Percentiles rank a stretch among this genome's conserved stretches.
These are phyloP conservation scores for Myripristis murdjan DNA, from an alignment of 2,797 vertebrate genomes.

Conservation along the genomic window DNA sequence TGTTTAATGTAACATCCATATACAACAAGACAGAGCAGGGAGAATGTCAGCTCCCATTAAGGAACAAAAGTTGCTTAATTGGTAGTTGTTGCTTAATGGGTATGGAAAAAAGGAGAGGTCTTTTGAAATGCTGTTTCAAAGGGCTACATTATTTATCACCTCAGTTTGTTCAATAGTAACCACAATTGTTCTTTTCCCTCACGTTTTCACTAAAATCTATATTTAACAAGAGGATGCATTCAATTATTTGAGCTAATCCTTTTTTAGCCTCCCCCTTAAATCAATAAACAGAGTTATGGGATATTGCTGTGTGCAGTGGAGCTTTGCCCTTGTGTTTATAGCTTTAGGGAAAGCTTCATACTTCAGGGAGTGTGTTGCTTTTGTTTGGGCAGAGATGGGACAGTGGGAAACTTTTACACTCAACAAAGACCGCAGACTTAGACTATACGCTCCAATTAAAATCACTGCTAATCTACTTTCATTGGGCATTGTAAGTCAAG, in stretches of 20 bases:
- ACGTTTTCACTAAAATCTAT: neutral
- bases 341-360: neutral
- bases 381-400: neutral
- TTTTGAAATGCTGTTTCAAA: conserved; percentile 28
- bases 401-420: no score
- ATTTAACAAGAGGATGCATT: neutral
- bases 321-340: neutral
- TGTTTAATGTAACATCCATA: conserved; percentile 42
- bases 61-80: conserved; percentile 37
- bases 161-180: conserved; percentile 28
- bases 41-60: conserved; percentile 3
- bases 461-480: no score
- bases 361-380: neutral
- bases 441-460: no score
- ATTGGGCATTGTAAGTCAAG: neutral
- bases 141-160: conserved; percentile 35
- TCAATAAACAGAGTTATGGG: neutral
- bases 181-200: neutral
- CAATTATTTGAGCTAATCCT: neutral
- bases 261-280: neutral
- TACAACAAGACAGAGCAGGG: neutral
- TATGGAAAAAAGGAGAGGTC: conserved; percentile 2
- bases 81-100: conserved; percentile 30
- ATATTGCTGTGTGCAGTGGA: neutral
- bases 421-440: no score